These are phyloP conservation scores for Fregata magnificens DNA, from an alignment of 2,113 vertebrate genomes.

Conservation along the genomic window DNA sequence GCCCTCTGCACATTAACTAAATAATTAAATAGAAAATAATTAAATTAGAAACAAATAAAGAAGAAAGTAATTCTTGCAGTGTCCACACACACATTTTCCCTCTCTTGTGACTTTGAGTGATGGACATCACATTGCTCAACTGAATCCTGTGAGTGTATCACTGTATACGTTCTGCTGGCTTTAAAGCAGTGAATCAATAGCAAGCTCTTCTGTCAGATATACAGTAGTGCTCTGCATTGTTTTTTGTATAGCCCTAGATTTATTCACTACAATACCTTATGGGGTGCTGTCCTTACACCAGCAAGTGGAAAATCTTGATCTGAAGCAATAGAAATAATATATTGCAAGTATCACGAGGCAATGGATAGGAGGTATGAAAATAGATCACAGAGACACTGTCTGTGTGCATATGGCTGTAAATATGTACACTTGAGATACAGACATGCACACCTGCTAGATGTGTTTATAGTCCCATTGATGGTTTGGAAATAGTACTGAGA, in stretches of 20 bases:
- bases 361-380: background rate
- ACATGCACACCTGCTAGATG: background rate
- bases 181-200: background rate
- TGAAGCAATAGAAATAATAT: background rate
- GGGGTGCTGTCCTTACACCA: background rate
- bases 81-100: background rate
- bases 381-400: background rate
- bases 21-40: background rate
- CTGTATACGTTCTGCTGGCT: background rate
- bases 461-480: background rate
- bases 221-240: background rate
- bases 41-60: background rate
- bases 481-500: background rate
- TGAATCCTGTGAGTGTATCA: background rate
- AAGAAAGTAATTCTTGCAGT: background rate
- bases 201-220: background rate
- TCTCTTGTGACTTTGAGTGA: background rate
- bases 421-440: background rate
- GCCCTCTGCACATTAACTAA: background rate
- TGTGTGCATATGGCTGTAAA: background rate
- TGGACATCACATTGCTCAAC: rapidly evolving
- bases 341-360: background rate
- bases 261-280: background rate
- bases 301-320: background rate
- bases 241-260: background rate